Conservation (phyloP, 2,888 invertebrate genomes). For the Drosophila phalerata region DNA sequence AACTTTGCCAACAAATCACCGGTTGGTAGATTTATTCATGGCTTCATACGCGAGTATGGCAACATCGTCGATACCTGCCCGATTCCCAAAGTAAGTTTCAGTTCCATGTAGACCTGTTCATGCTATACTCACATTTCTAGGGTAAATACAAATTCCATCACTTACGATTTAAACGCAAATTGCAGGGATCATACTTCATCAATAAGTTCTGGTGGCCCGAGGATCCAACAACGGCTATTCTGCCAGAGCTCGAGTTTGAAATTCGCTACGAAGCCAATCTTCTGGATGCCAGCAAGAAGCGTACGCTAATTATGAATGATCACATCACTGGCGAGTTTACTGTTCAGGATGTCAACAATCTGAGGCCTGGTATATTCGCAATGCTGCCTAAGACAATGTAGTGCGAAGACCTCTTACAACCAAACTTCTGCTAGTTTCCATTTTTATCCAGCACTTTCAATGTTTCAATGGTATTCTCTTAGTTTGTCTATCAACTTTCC, state of each 20-base stretch:
- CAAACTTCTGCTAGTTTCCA: background rate
- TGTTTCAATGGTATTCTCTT: slow-evolving; percentile 67
- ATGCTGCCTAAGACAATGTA: slow-evolving; percentile 72
- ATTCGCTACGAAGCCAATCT: slow-evolving; percentile 64
- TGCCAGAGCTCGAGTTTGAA: slow-evolving; percentile 81
- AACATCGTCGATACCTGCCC: slow-evolving; percentile 79
- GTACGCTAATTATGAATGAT: slow-evolving; percentile 77
- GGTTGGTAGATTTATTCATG: slow-evolving; percentile 73
- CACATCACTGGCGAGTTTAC: slow-evolving; percentile 74
- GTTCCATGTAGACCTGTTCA: background rate
- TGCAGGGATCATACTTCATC: slow-evolving; percentile 81
- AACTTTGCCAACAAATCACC: slow-evolving; percentile 75
- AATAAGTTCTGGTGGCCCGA: slow-evolving; percentile 84
- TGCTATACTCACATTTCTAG: slow-evolving; percentile 43
- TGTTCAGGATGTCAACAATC: slow-evolving; percentile 75
- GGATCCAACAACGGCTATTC: slow-evolving; percentile 74
- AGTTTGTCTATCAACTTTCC: slow-evolving; percentile 28
- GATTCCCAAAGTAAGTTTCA: slow-evolving; percentile 73
- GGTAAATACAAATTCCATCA: slow-evolving; percentile 53
- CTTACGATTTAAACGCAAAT: slow-evolving; percentile 65
- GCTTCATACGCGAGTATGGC: slow-evolving; percentile 78
- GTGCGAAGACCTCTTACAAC: background rate
- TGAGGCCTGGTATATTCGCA: slow-evolving; percentile 75
- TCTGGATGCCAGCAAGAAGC: slow-evolving; percentile 74
- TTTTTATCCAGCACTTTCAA: slow-evolving; percentile 22